Percentiles rank a stretch among this genome's conserved stretches.
phyloP scores from a whole-genome alignment of 2,113 vertebrate genomes.

The Himantopus leucocephalus region DNA sequence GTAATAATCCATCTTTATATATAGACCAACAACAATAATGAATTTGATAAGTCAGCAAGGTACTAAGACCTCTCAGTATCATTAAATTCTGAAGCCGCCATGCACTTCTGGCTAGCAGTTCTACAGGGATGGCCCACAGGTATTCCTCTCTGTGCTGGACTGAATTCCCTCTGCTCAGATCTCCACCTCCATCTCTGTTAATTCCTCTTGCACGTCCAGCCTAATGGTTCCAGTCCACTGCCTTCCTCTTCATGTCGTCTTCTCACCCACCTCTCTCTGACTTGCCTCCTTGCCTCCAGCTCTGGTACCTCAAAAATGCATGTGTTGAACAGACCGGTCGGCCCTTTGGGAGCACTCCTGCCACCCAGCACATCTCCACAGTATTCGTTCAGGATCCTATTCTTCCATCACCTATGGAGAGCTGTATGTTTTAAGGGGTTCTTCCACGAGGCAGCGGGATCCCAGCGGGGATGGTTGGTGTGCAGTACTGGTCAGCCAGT shows the following conservation, averaged over 20 bases:
- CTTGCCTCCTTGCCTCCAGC: background rate
- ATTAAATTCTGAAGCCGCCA: background rate
- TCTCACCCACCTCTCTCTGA: background rate
- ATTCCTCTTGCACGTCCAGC: background rate
- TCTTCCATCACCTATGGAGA: background rate
- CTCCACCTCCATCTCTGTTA: background rate
- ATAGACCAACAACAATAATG: background rate
- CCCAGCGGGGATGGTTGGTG: background rate
- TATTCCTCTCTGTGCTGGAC: background rate
- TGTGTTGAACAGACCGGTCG: fast-evolving
- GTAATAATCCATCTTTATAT: background rate
- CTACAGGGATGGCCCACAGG: background rate
- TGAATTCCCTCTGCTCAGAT: background rate
- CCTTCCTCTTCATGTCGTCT: background rate
- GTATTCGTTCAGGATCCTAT: background rate
- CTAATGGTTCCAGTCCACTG: background rate
- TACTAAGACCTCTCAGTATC: background rate
- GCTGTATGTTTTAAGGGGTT: background rate
- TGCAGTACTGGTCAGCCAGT: background rate
- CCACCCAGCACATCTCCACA: background rate
- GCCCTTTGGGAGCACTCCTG: background rate
- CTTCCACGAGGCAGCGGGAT: background rate
- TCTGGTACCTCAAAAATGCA: background rate
- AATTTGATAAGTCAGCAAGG: background rate
- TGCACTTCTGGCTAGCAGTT: background rate